Evolutionary conservation across 2,888 invertebrate genomes (phyloP).

Genomic region (Drosophila paracracens): DNA sequence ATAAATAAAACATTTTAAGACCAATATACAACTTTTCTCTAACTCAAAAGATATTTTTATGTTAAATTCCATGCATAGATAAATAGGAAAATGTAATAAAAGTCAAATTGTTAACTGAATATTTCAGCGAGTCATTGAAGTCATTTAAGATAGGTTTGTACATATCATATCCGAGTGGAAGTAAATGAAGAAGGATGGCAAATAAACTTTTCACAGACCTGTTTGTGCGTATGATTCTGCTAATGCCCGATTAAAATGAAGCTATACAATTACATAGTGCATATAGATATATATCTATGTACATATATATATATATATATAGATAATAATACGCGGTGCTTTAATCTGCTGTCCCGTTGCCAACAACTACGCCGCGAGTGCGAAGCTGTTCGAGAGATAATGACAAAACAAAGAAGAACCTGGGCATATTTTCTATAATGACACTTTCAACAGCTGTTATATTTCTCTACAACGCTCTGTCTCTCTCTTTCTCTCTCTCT

Average conservation of each 20-base stretch:
- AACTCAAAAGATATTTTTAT: neutral
- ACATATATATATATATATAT: neutral
- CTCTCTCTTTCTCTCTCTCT: neutral
- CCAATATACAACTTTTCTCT: neutral
- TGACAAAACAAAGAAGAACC: conserved; percentile 10
- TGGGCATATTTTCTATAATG: conserved; percentile 72
- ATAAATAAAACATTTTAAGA: neutral
- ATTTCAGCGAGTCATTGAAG: neutral
- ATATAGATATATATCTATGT: neutral
- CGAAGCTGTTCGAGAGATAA: conserved; percentile 16
- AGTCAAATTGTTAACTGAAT: neutral
- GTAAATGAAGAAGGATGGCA: neutral
- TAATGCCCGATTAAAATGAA: conserved; percentile 7
- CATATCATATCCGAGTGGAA: neutral
- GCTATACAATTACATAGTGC: neutral
- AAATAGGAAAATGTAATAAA: neutral
- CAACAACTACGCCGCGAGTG: conserved; percentile 9
- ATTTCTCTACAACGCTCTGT: conserved; percentile 58
- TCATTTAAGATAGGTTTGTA: neutral
- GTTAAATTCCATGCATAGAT: neutral
- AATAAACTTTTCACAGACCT: neutral
- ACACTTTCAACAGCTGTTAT: conserved; percentile 76
- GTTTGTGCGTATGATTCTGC: neutral
- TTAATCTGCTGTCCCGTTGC: neutral
- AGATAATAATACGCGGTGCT: neutral